Evolutionary conservation across 2,888 invertebrate genomes (phyloP).

Genomic region (Luffia ferchaultella): DNA sequence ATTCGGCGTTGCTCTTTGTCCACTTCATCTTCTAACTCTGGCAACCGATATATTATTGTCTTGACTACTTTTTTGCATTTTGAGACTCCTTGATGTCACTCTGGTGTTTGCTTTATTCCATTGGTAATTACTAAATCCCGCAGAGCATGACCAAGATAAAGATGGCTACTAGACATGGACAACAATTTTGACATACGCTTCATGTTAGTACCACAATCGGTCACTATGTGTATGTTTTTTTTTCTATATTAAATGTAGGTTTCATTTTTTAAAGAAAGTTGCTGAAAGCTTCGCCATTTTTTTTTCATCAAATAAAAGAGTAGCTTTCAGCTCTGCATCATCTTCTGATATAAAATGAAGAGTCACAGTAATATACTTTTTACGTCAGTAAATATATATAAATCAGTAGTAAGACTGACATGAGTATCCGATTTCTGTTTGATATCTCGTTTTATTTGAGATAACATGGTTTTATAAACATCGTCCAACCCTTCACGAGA

Average conservation of each 20-base stretch:
- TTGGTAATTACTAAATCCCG: constrained; percentile 3
- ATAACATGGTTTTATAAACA: not conserved
- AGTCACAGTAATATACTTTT: not conserved
- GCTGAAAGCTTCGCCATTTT: constrained; percentile 1
- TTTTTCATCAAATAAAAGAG: constrained; percentile 2
- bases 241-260: not conserved
- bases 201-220: constrained; percentile 3
- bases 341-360: not conserved
- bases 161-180: not conserved
- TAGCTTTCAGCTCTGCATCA: not conserved
- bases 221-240: constrained; percentile 2
- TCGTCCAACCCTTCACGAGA: not conserved
- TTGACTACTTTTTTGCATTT: constrained; percentile 2
- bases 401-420: not conserved
- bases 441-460: not conserved
- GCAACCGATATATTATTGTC: constrained; percentile 1
- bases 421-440: not conserved
- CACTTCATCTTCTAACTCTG: not conserved
- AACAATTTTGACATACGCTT: constrained; percentile 3
- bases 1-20: not conserved
- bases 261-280: not conserved
- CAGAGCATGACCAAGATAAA: constrained; percentile 3
- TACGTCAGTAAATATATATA: not conserved
- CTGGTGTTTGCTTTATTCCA: constrained; percentile 2
- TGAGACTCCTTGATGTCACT: not conserved